Evolutionary conservation across 1,140 invertebrate species (phyloP), one percentile per base, ranked within the genome.

Genomic region (Camponotus floridanus): DNA sequence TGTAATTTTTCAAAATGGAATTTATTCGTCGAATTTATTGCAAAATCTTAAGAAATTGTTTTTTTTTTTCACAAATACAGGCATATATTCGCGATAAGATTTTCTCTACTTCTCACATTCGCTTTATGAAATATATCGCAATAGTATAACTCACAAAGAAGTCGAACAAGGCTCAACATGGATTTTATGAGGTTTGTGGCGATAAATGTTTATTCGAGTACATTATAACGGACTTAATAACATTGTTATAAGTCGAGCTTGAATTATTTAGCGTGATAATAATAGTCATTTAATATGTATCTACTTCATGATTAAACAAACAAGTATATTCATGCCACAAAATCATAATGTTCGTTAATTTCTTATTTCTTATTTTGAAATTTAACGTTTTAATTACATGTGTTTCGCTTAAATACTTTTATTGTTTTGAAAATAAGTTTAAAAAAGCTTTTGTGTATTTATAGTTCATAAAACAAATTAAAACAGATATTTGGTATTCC

Each of bases 151-250:
- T 11, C 13, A 26, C 7, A 15, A 2, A 39, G 4, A 67, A 67
- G 3, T 55, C 15, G 0, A 45, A 18, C 5, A 6, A 78, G 65
- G n/a, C 67, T 67, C 55, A 67, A 55, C 26, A 36, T 13, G 15
- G 18, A 70, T 45, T 70, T 70, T 70, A 70, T 18, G 42, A 26
- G 1, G 11, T 4, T 55, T 45, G n/a, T 18, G n/a, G 26, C 18
- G 71, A 36, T n/a, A 74, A 67, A 55, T 15, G 76, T 79, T 79
- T 79, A 79, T 67, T 79, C 33, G 13, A 36, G 13, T 67, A 51
- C 3, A n/a, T 67, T 55, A 67, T 67, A n/a, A 45, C 45, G 55
- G 64, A 79, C 67, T 79, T 45, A 33, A 55, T 13, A 33, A 15
- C 13, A 67, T 0, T 67, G n/a, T 26, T 67, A 67, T 13, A n/a